phyloP scores from a whole-genome alignment of 2,888 invertebrate species.

The Brachyptera putata region DNA sequence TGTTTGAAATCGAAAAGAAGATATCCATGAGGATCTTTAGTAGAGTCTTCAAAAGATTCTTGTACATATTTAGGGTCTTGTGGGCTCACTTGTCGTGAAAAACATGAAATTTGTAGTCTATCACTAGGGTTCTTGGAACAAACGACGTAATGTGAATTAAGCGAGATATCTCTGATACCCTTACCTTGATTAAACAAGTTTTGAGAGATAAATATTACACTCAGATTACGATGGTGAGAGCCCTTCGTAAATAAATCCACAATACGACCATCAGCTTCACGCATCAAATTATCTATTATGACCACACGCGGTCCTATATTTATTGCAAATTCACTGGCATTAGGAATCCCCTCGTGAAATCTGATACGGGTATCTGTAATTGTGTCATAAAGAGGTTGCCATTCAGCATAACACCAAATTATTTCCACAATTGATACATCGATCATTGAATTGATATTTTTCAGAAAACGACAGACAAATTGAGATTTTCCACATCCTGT shows the following conservation, averaged over 20 bases:
- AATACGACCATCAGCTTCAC: not conserved
- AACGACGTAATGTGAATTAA: constrained; percentile 36
- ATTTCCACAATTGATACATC: not conserved
- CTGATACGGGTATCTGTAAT: not conserved
- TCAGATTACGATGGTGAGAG: constrained; percentile 8
- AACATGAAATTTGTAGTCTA: constrained; percentile 31
- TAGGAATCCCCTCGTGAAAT: constrained; percentile 1
- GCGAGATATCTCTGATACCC: constrained; percentile 33
- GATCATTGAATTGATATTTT: not conserved
- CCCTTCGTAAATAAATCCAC: constrained; percentile 18
- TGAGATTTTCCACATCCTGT: not conserved
- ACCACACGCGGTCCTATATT: not conserved
- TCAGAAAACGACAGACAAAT: constrained; percentile 1
- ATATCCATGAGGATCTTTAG: constrained; percentile 31
- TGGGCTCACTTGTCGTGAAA: constrained; percentile 33
- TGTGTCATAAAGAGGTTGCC: not conserved
- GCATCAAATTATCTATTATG: constrained; percentile 13
- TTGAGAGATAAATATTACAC: constrained; percentile 33
- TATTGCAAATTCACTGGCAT: not conserved
- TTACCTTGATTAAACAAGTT: constrained; percentile 35
- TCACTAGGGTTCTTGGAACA: constrained; percentile 35
- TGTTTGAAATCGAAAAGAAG: constrained; percentile 33
- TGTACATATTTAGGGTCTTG: constrained; percentile 32
- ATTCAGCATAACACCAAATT: not conserved
- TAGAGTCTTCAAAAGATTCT: constrained; percentile 32